Percentiles rank a stretch among this genome's conserved stretches.
Evolutionary conservation across 1,140 invertebrate species (phyloP).

Genomic region (Drosophila persimilis): DNA sequence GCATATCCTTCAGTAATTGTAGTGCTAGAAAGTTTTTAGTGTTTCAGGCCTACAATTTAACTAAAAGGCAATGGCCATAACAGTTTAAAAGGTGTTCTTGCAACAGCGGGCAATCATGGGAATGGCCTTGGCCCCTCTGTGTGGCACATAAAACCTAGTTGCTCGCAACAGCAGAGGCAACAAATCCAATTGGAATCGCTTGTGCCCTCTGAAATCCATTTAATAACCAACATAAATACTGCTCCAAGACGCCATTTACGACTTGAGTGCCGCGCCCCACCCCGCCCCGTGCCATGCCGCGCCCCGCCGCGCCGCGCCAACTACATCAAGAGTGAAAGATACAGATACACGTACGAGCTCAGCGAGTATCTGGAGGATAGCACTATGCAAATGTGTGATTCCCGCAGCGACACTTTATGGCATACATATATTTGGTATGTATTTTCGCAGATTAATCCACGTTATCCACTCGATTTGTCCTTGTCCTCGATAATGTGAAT

Average conservation of each 20-base stretch:
- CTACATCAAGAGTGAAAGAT: slow-evolving; percentile 37
- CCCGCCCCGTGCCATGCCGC: neutral
- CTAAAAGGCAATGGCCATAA: slow-evolving; percentile 67
- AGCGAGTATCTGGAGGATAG: slow-evolving; percentile 12
- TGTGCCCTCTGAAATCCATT: slow-evolving; percentile 68
- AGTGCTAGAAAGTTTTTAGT: slow-evolving; percentile 60
- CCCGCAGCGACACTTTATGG: slow-evolving; percentile 64
- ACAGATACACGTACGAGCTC: slow-evolving; percentile 9
- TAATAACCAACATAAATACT: slow-evolving; percentile 80
- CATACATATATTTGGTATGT: slow-evolving; percentile 18
- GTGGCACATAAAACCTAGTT: slow-evolving; percentile 43
- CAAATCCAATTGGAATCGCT: slow-evolving; percentile 78
- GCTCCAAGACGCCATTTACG: slow-evolving; percentile 68
- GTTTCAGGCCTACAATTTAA: slow-evolving; percentile 66
- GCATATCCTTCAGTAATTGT: slow-evolving; percentile 61
- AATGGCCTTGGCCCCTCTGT: slow-evolving; percentile 37
- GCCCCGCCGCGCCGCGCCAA: slow-evolving; percentile 25
- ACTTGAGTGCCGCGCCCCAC: slow-evolving; percentile 51
- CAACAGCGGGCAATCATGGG: slow-evolving; percentile 40
- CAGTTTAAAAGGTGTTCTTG: slow-evolving; percentile 67
- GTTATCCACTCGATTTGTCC: slow-evolving; percentile 43
- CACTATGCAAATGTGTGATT: slow-evolving; percentile 49
- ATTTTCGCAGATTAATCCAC: slow-evolving; percentile 70
- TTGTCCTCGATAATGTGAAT: slow-evolving; percentile 44
- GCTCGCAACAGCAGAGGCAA: slow-evolving; percentile 13